Evolutionary conservation across 2,888 invertebrate genomes (phyloP).

Genomic region (Polietes domitor): DNA sequence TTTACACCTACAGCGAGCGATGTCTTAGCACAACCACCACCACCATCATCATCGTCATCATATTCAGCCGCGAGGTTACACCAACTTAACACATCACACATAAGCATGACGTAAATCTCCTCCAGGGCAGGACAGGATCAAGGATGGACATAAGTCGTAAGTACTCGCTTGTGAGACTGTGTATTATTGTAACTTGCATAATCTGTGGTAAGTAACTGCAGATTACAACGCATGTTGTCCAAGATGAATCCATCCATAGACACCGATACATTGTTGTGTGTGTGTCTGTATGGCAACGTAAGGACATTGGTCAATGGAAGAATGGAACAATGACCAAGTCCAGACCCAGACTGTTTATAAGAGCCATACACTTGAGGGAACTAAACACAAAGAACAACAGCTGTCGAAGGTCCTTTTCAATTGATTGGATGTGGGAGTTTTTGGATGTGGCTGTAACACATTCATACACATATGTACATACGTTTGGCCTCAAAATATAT

Average conservation of each 20-base stretch:
- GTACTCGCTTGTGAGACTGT: slow-evolving; percentile 55
- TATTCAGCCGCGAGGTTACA: neutral
- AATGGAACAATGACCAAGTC: no score
- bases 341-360: slow-evolving; percentile 17
- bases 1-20: slow-evolving; percentile 72
- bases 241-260: slow-evolving; percentile 53
- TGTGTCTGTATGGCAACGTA: slow-evolving; percentile 23
- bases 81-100: slow-evolving; percentile 39
- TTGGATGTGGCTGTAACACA: slow-evolving; percentile 14
- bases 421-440: slow-evolving; percentile 23
- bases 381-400: slow-evolving; percentile 48
- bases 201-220: slow-evolving; percentile 76
- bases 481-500: no score
- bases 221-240: slow-evolving; percentile 74
- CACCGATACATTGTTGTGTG: neutral
- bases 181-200: slow-evolving; percentile 75
- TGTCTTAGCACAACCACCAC: no score
- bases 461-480: neutral
- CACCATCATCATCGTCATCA: neutral
- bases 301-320: slow-evolving; percentile 54
- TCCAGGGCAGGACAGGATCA: slow-evolving; percentile 39
- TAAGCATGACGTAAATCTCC: slow-evolving; percentile 44
- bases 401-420: slow-evolving; percentile 56
- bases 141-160: slow-evolving; percentile 59
- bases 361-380: slow-evolving; percentile 40